Conservation (phyloP, 64 coral and sea anemone species). For the Astreopora myriophthalma region DNA sequence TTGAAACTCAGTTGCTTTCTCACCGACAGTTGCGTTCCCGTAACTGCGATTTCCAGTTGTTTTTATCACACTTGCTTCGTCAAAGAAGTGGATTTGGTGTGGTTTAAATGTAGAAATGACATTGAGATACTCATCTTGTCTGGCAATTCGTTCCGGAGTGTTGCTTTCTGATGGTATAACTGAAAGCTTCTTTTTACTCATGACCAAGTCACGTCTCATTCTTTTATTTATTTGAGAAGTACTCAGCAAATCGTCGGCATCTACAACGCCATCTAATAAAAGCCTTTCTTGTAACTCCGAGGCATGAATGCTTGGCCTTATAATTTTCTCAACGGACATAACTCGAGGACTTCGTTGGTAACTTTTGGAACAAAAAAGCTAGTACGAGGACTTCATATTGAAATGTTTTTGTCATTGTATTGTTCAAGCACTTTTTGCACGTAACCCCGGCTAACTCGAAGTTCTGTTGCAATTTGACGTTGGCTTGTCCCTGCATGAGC, state of each 20-base stretch:
- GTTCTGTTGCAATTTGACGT: neutral
- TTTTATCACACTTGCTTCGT: no score
- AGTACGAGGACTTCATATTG: neutral
- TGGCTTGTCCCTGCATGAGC: neutral
- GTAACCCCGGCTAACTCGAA: neutral
- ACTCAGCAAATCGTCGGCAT: neutral
- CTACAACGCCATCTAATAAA: conserved; percentile 10
- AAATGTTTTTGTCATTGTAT: conserved; percentile 18
- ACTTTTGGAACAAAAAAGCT: neutral
- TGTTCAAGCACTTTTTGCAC: conserved; percentile 30
- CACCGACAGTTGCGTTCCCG: no score
- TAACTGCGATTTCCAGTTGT: no score
- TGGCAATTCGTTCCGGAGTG: no score
- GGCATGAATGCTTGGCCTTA: conserved; percentile 22
- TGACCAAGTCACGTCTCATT: neutral
- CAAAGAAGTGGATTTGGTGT: no score
- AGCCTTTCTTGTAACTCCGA: conserved; percentile 20
- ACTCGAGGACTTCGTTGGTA: neutral
- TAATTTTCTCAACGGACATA: conserved; percentile 3
- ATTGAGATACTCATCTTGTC: no score
- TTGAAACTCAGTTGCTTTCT: no score
- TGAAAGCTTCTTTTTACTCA: no score
- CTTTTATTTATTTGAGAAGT: conserved; percentile 8
- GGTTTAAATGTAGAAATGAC: no score
- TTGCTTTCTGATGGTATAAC: no score